Conservation (phyloP, 2,888 invertebrate genomes). For the Phasia obesa region DNA sequence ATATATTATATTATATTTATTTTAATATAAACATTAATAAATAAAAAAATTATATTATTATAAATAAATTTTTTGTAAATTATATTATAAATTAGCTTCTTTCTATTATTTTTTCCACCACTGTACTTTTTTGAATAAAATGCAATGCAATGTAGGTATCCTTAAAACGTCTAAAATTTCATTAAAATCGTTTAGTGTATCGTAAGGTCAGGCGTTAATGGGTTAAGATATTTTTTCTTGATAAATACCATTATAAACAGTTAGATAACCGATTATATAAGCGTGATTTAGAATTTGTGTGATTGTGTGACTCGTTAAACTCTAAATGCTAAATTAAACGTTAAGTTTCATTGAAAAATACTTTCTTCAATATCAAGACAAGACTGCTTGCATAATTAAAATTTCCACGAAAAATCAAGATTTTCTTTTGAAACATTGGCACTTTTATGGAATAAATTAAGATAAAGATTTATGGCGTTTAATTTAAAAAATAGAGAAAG, state of each 20-base stretch:
- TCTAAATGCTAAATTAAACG: slow-evolving; percentile 2
- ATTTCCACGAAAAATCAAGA: slow-evolving; percentile 16
- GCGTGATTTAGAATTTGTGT: slow-evolving; percentile 40
- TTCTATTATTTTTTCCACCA: no score
- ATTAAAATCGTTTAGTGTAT: no score
- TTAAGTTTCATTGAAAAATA: not conserved
- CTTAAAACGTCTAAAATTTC: no score
- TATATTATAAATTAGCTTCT: no score
- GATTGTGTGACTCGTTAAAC: slow-evolving; percentile 9
- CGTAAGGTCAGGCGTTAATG: no score
- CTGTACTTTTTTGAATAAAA: no score
- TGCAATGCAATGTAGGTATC: no score
- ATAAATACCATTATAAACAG: slow-evolving; percentile 55
- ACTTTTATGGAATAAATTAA: not conserved
- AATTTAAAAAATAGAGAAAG: not conserved
- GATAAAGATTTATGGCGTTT: slow-evolving; percentile 2
- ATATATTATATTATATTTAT: no score
- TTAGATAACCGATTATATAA: slow-evolving; percentile 67
- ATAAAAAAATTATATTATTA: no score
- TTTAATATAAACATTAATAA: no score
- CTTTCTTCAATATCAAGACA: not conserved
- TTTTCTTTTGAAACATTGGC: not conserved
- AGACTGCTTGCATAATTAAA: not conserved
- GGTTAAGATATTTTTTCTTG: slow-evolving; percentile 35
- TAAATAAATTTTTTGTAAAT: no score